Conservation (phyloP, 2,888 invertebrate genomes). For the Parapristionchus giblindavisi region DNA sequence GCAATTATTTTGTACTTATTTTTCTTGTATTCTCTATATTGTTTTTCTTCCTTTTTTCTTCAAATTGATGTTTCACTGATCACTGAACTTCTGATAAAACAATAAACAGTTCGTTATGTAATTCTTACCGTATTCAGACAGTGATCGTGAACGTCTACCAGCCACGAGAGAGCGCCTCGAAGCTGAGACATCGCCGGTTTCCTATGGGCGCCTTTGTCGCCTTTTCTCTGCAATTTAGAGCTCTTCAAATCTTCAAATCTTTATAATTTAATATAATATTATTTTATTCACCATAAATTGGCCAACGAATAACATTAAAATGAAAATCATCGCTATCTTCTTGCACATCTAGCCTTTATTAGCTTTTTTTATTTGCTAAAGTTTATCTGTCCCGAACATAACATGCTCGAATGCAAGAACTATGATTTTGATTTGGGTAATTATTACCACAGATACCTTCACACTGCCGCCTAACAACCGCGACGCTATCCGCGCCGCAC, state of each 20-base stretch:
- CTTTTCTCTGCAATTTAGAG: conserved; percentile 32
- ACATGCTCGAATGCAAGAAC: not conserved
- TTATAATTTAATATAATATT: too few relatives aligned
- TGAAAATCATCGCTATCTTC: too few relatives aligned
- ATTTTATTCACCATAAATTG: too few relatives aligned
- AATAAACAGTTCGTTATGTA: not conserved
- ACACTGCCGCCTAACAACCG: conserved; percentile 68
- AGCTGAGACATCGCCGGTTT: conserved; percentile 43
- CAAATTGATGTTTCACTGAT: too few relatives aligned
- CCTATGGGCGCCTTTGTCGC: conserved; percentile 31
- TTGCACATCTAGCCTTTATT: too few relatives aligned
- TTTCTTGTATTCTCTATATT: not conserved
- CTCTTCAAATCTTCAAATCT: too few relatives aligned
- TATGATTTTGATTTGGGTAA: not conserved
- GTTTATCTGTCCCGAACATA: too few relatives aligned
- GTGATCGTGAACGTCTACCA: conserved; percentile 71
- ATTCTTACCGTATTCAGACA: conserved; percentile 52
- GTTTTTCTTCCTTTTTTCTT: not conserved
- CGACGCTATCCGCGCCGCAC: conserved; percentile 63
- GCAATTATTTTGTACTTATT: not conserved
- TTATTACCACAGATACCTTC: conserved; percentile 41
- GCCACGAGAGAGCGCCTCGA: conserved; percentile 72
- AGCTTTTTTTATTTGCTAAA: too few relatives aligned
- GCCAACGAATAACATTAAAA: too few relatives aligned
- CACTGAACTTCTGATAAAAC: not conserved